Percentiles rank a stretch among this genome's conserved stretches.
These are phyloP conservation scores for Panzeria rudis DNA, from an alignment of 2,888 invertebrate species.

Conservation along the genomic window DNA sequence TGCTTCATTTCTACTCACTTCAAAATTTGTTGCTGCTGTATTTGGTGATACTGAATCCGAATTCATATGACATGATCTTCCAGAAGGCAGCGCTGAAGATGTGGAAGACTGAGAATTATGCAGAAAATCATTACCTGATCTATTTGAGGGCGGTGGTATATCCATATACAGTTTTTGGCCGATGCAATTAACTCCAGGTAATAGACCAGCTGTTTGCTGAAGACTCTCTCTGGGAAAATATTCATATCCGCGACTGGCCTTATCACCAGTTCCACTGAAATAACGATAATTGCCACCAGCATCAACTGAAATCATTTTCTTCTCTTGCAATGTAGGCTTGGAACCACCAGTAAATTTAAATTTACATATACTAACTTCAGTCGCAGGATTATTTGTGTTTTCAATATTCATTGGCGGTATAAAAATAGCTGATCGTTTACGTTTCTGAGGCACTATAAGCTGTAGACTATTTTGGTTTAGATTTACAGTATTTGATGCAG, in stretches of 20 bases:
- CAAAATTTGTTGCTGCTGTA: slow-evolving; percentile 3
- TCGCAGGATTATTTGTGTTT: slow-evolving; percentile 90
- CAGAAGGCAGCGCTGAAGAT: slow-evolving; percentile 76
- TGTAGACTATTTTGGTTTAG: slow-evolving; percentile 73
- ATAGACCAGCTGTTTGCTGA: slow-evolving; percentile 86
- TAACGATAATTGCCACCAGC: slow-evolving; percentile 94
- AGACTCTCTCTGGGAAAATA: slow-evolving; percentile 90
- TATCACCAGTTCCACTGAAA: slow-evolving; percentile 93
- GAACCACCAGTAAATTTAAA: slow-evolving; percentile 97
- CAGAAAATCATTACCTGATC: slow-evolving; percentile 81
- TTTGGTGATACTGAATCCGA: slow-evolving; percentile 26
- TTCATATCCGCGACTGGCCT: slow-evolving; percentile 90
- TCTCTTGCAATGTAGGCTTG: slow-evolving; percentile 94
- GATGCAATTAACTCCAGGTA: slow-evolving; percentile 85
- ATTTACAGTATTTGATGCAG: slow-evolving; percentile 82
- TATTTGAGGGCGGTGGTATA: slow-evolving; percentile 81
- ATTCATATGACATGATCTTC: slow-evolving; percentile 64
- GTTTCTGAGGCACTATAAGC: slow-evolving; percentile 85
- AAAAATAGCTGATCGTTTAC: slow-evolving; percentile 92
- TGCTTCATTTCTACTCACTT: slow-evolving; percentile 50
- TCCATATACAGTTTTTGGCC: slow-evolving; percentile 84
- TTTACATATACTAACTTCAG: slow-evolving; percentile 95
- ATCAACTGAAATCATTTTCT: slow-evolving; percentile 95
- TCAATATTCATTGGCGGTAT: slow-evolving; percentile 92
- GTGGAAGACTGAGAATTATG: slow-evolving; percentile 82